Base-by-base conservation (phyloP, 2,113 vertebrate genomes). In the Ellobius talpinus region DNA sequence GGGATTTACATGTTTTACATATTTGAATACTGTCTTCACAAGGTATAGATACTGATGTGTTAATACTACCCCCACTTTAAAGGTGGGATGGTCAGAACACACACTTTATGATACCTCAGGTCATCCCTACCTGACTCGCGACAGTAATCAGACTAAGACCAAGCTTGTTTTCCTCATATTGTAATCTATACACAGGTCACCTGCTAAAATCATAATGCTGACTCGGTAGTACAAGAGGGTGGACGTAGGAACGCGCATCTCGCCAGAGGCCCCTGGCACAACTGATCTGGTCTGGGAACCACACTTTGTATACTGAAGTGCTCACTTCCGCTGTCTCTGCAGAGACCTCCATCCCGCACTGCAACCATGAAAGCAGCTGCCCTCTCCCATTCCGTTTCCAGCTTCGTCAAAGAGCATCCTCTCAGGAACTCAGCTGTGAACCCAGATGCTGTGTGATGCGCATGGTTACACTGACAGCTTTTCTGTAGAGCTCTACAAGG, bases 121-220 rank as follows among this genome's bases (percentile, higher is more conserved):
- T 1, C 31, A 39, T 47, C 72, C 10, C 63, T 13, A 0, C 17
- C 7, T 12, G 10, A 52, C 23, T 29, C 36, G 45, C 23, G 26
- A 24, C 12, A 1, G 33, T 79, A 23, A 47, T 82, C 87, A 33
- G 85, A 16, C 11, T 52, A 52, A 87, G 84, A 7, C n/a, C 0
- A 1, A 74, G 26, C 63, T 68, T 21, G 17, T 23, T 31, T 31
- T 47, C 31, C 29, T 13, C 13, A 0, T 21, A 31, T 2, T 4
- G 11, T 4, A 19, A 4, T 3, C 0, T 11, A 2, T 21, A 0
- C 39, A 3, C 0, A 0, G 1, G 31, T 58, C 65, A 19, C 50
- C 82, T 81, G 50, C 65, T 47, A 4, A 26, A 11, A 36, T 14
- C 19, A 29, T 23, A 3, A 31, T 31, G 39, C 58, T 10, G 19